Percentiles rank a stretch among this genome's conserved stretches.
phyloP scores from a whole-genome alignment of 2,888 invertebrate genomes.

The Erynnis tages region DNA sequence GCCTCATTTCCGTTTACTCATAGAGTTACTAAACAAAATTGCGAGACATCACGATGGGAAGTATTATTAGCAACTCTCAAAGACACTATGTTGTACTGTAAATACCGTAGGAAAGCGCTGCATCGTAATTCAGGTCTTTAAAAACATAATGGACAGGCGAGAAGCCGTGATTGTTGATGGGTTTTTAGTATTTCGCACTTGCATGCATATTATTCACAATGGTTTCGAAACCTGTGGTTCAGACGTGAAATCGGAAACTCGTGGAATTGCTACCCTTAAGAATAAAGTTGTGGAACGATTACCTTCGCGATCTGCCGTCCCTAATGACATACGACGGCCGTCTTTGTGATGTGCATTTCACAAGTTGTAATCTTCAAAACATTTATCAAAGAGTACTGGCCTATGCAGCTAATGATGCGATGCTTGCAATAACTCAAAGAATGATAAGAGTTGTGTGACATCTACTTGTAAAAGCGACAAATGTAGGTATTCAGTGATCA shows the following conservation, averaged over 20 bases:
- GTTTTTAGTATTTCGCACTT: not conserved
- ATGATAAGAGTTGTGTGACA: slow-evolving; percentile 19
- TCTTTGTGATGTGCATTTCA: slow-evolving; percentile 14
- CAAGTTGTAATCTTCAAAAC: slow-evolving; percentile 19
- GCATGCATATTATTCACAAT: not conserved
- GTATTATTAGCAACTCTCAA: not conserved
- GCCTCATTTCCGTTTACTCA: not conserved
- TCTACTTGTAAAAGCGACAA: slow-evolving; percentile 23
- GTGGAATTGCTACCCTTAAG: slow-evolving; percentile 6
- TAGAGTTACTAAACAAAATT: not conserved
- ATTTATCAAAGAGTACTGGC: slow-evolving; percentile 21
- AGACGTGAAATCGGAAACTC: not conserved
- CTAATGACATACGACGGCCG: slow-evolving; percentile 1
- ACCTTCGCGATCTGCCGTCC: not conserved
- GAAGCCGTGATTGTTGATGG: not conserved
- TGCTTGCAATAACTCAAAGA: slow-evolving; percentile 26
- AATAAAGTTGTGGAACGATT: not conserved
- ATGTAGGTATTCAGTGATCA: slow-evolving; percentile 10
- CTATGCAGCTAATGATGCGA: slow-evolving; percentile 12
- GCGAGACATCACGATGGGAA: not conserved
- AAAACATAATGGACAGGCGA: not conserved
- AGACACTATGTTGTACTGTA: not conserved
- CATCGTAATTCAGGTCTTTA: not conserved
- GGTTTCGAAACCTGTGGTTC: not conserved
- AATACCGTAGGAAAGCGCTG: not conserved